These are phyloP conservation scores for Gallinago solitaria DNA, from an alignment of 2,797 vertebrate species.

Conservation along the genomic window DNA sequence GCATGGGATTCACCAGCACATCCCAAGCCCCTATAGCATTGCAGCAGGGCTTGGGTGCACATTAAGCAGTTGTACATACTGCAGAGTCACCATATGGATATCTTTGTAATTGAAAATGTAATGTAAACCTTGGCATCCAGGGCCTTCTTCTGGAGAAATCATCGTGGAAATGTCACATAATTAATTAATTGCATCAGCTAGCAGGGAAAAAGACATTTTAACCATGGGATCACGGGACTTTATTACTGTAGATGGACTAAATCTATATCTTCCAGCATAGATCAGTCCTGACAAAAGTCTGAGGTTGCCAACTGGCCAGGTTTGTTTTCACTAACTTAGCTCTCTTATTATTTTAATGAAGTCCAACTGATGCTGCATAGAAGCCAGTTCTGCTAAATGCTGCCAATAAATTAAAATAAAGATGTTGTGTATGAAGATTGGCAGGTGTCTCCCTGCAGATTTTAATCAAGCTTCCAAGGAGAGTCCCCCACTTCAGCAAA, in stretches of 20 bases:
- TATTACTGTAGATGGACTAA: slow-evolving; percentile 63
- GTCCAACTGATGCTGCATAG: slow-evolving; percentile 49
- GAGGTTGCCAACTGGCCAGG: slow-evolving; percentile 59
- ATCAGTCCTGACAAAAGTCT: slow-evolving; percentile 60
- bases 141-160: slow-evolving; percentile 18
- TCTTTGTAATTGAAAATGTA: slow-evolving; percentile 61
- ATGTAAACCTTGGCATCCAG: slow-evolving; percentile 60
- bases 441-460: slow-evolving; percentile 37
- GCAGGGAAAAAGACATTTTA: slow-evolving; percentile 52
- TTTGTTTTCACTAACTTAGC: slow-evolving; percentile 56
- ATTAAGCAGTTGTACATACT: slow-evolving; percentile 20
- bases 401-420: slow-evolving; percentile 62
- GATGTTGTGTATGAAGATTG: slow-evolving; percentile 42
- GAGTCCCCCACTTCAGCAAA: neutral
- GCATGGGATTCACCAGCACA: neutral
- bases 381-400: slow-evolving; percentile 32
- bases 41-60: neutral
- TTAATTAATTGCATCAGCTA: slow-evolving; percentile 62
- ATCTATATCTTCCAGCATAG: slow-evolving; percentile 40
- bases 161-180: slow-evolving; percentile 56
- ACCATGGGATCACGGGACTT: slow-evolving; percentile 50
- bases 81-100: slow-evolving; percentile 62
- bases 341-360: slow-evolving; percentile 66
- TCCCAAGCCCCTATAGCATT: neutral
- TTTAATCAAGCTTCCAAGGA: slow-evolving; percentile 18